Evolutionary conservation across 2,888 invertebrate species (phyloP).

Genomic region (Leptinotarsa peninsularis): DNA sequence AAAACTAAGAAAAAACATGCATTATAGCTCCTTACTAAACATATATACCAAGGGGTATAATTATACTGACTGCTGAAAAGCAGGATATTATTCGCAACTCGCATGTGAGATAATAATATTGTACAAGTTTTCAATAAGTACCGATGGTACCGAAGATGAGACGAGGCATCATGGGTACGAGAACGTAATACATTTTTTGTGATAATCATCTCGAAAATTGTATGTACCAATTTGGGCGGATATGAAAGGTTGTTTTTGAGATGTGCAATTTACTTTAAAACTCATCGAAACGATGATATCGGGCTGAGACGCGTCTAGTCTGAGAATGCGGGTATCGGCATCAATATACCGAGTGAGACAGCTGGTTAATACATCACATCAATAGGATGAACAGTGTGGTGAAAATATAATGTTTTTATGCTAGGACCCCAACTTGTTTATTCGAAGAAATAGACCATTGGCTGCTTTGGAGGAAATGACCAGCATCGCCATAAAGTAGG

Average conservation of each 20-base stretch:
- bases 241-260: conserved; percentile 27
- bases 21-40: conserved; percentile 18
- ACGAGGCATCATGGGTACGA: conserved; percentile 18
- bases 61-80: conserved; percentile 34
- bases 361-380: neutral
- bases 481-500: too few species aligned
- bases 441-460: too few species aligned
- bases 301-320: neutral
- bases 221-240: conserved; percentile 25
- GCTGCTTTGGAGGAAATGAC: too few species aligned
- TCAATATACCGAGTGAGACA: conserved; percentile 2
- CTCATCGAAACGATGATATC: conserved; percentile 20
- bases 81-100: conserved; percentile 32
- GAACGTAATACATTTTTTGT: conserved; percentile 28
- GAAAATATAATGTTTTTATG: too few species aligned
- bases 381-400: too few species aligned
- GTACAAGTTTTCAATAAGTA: conserved; percentile 39
- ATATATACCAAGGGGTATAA: conserved; percentile 24
- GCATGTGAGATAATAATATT: conserved; percentile 37
- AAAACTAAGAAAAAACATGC: neutral
- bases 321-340: conserved; percentile 9
- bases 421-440: too few species aligned
- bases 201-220: conserved; percentile 31
- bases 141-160: conserved; percentile 29
- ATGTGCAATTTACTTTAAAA: conserved; percentile 24